phyloP scores from a whole-genome alignment of 2,888 invertebrate genomes.

The Candidula unifasciata region DNA sequence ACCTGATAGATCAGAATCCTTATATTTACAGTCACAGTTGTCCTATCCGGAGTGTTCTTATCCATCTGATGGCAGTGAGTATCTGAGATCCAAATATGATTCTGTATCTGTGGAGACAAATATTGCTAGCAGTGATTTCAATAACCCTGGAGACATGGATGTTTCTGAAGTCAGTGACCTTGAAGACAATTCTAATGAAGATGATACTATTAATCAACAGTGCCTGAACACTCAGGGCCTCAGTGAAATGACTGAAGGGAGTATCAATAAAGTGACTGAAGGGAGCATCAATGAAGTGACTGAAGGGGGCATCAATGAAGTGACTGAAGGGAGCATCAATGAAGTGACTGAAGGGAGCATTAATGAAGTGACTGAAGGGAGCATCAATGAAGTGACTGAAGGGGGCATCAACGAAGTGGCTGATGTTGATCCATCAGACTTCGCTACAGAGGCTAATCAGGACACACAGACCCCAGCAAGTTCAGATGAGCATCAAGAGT shows the following conservation, averaged over 20 bases:
- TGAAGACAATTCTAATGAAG: background rate
- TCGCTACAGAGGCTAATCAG: too few relatives aligned
- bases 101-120: background rate
- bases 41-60: background rate
- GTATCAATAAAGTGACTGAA: background rate
- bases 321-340: background rate
- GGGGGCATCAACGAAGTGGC: background rate
- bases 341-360: background rate
- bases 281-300: background rate
- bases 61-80: background rate
- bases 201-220: background rate
- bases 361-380: background rate
- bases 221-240: background rate
- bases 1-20: background rate
- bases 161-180: background rate
- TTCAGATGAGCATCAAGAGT: background rate
- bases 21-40: background rate
- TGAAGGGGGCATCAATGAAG: background rate
- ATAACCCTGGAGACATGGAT: conserved; percentile 8
- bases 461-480: too few relatives aligned
- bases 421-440: too few relatives aligned
- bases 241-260: background rate
- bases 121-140: background rate
- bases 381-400: background rate
- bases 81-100: conserved; percentile 7